Percentiles rank a stretch among this genome's conserved stretches.
phyloP scores from a whole-genome alignment of 2,797 vertebrate species.

The Phataginus tricuspis region DNA sequence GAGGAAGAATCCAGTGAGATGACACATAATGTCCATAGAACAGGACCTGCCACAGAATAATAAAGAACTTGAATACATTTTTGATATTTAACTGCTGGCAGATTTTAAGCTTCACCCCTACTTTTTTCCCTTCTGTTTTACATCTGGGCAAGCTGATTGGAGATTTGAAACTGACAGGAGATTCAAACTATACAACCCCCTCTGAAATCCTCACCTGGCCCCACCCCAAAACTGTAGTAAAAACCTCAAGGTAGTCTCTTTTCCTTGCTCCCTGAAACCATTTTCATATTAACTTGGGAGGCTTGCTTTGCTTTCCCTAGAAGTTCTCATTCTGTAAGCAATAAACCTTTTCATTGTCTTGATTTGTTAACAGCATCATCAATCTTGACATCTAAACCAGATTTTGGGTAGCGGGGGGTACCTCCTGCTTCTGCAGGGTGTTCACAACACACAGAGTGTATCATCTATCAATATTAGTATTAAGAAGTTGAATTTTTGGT shows the following conservation, averaged over 20 bases:
- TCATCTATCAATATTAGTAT: not conserved
- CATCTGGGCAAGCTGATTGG: not conserved
- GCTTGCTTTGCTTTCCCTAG: not conserved
- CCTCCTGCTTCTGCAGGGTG: not conserved
- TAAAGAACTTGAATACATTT: not conserved
- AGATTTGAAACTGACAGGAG: not conserved
- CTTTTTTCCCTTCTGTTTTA: not conserved
- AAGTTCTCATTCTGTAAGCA: not conserved
- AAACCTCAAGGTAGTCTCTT: not conserved
- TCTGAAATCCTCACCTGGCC: not conserved
- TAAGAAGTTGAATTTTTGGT: not conserved
- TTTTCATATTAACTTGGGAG: not conserved
- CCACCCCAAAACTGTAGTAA: not conserved
- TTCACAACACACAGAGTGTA: not conserved
- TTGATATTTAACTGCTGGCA: not conserved
- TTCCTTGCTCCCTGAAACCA: not conserved
- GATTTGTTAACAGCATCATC: not conserved
- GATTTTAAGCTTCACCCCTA: not conserved
- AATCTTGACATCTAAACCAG: not conserved
- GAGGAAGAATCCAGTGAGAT: not conserved
- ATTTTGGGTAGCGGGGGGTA: not conserved
- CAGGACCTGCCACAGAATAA: not conserved
- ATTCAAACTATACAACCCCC: not conserved
- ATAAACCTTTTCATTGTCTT: not conserved
- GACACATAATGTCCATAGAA: not conserved